Evolutionary conservation across 1,140 invertebrate genomes (phyloP), one percentile per base, ranked within the genome.

Genomic region (Dendroctonus ponderosae): DNA sequence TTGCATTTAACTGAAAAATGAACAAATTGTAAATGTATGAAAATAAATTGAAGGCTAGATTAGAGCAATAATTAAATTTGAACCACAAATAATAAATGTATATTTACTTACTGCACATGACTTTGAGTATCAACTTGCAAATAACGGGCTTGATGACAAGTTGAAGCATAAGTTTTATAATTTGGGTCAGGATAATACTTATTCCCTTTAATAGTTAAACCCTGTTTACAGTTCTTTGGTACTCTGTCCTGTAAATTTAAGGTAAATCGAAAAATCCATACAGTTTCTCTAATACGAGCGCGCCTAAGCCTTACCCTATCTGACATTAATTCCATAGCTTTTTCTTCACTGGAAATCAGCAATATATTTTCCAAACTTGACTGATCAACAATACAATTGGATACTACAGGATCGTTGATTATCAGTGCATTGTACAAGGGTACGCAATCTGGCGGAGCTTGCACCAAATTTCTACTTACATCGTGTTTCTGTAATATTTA

Each of bases 321-420:
- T 9, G 85, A 83, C 71, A 91, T 83, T 5, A 91, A 79, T 3
- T 79, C 72, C 48, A 85, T 83, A 6, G 91, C 90, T 70, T 84
- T 83, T 5, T 84, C 75, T 50, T 83, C 83, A 12, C 83, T 83
- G 1, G 85, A 83, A 51, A 92, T 87, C 11, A 93, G 79, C 51
- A 93, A 76, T 11, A 91, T 82, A 44, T 81, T 82, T 77, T 93
- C 91, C 42, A 90, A 79, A 50, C 79, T 79, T n/a, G 85, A 76
- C 74, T 89, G 87, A 83, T 97, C 94, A 67, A 97, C 91, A 3
- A 97, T 80, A 72, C 84, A 89, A 81, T 97, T 97, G 54, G 87
- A 85, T 2, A 96, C 86, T 4, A 92, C 85, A 1, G 89, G 83
- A 81, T 95, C 86, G 5, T 84, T 79, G 70, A 93, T 86, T 60